A percentile compares a stretch with the other conserved stretches of the same genome.
Conservation (phyloP, 2,888 invertebrate genomes). For the Harpalus rubripes region DNA sequence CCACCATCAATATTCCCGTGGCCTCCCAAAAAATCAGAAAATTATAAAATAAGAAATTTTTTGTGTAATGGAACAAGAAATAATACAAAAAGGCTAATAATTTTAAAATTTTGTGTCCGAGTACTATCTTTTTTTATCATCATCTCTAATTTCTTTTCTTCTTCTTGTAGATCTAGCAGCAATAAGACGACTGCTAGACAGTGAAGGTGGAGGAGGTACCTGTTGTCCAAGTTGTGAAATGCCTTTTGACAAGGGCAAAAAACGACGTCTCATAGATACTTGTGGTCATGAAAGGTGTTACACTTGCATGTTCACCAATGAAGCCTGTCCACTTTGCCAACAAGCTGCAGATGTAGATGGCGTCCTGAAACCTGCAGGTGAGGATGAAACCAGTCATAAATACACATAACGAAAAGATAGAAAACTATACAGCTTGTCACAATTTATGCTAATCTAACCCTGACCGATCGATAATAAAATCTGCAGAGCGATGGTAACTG, state of each 20-base stretch:
- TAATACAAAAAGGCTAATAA: no score
- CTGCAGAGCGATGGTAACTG: no score
- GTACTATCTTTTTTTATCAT: not conserved
- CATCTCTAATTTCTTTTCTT: constrained; percentile 60
- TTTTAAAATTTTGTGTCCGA: no score
- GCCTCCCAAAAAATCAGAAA: no score
- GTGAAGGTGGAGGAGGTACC: constrained; percentile 82
- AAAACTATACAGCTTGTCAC: no score
- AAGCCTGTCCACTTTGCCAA: constrained; percentile 91
- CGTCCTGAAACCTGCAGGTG: constrained; percentile 37
- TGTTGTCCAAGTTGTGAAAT: constrained; percentile 92
- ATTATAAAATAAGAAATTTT: no score
- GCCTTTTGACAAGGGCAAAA: constrained; percentile 98
- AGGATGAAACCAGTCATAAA: not conserved
- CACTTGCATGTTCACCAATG: constrained; percentile 95
- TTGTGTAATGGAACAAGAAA: no score
- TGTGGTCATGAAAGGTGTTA: constrained; percentile 98
- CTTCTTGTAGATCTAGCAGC: constrained; percentile 88
- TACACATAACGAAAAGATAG: not conserved
- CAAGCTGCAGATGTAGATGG: constrained; percentile 9
- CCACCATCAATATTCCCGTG: no score
- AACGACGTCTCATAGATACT: constrained; percentile 95
- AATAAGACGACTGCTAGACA: constrained; percentile 88
- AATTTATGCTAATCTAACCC: no score
- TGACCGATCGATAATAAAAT: no score